phyloP scores from a whole-genome alignment of 2,113 vertebrate genomes.

The Takifugu flavidus region DNA sequence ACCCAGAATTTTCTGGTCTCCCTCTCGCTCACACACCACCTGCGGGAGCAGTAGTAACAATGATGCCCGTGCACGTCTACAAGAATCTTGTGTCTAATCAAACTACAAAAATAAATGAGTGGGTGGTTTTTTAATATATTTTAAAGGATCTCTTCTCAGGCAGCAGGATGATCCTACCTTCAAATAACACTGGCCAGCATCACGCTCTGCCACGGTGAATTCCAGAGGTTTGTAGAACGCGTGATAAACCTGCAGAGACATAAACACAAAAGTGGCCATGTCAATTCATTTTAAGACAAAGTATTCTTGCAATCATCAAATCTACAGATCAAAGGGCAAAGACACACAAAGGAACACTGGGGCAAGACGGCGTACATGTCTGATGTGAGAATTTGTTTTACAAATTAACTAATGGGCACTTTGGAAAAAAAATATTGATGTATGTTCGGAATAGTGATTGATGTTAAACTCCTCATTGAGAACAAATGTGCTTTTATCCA shows the following conservation, averaged over 20 bases:
- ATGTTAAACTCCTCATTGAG: constrained; percentile 28
- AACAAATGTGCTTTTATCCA: constrained; percentile 37
- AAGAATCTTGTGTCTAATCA: not conserved
- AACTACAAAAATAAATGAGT: not conserved
- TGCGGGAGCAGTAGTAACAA: constrained; percentile 46
- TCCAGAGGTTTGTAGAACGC: constrained; percentile 94
- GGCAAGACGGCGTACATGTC: too few species aligned
- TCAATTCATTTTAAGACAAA: too few species aligned
- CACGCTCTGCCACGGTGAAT: constrained; percentile 84
- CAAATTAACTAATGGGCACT: not conserved
- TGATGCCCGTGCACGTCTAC: not conserved
- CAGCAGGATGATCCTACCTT: constrained; percentile 77
- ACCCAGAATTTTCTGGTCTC: constrained; percentile 84
- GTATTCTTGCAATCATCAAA: too few species aligned
- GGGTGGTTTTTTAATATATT: too few species aligned
- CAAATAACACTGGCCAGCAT: constrained; percentile 87
- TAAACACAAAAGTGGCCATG: constrained; percentile 2
- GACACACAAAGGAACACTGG: too few species aligned
- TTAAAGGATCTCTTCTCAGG: not conserved
- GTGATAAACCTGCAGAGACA: constrained; percentile 83
- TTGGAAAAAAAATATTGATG: not conserved
- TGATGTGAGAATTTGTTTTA: not conserved
- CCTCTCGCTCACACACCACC: constrained; percentile 85
- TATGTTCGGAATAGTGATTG: constrained; percentile 2
- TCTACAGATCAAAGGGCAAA: too few species aligned